phyloP scores from a whole-genome alignment of 2,888 invertebrate species.

The Diplolepis rosae region DNA sequence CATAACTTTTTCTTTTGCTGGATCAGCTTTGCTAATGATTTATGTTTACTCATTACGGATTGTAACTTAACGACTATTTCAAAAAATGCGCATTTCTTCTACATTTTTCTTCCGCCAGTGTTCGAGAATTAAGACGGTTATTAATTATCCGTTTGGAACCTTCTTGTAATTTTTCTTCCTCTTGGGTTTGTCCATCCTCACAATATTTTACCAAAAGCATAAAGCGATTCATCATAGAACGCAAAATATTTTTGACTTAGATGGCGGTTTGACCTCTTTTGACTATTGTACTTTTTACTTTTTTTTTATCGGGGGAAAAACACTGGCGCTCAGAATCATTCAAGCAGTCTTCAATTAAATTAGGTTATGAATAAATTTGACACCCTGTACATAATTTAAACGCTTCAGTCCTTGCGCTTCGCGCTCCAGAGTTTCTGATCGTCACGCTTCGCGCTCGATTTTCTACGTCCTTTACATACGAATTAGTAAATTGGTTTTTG shows the following conservation, averaged over 20 bases:
- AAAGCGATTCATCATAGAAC: slow-evolving; percentile 6
- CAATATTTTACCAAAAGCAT: slow-evolving; percentile 9
- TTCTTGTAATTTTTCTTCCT: slow-evolving; percentile 15
- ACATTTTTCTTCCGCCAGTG: neutral
- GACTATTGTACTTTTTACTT: neutral
- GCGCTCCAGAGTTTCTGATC: too few species aligned
- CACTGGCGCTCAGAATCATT: neutral
- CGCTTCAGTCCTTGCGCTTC: too few species aligned
- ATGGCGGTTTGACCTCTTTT: neutral
- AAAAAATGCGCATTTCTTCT: slow-evolving; percentile 6
- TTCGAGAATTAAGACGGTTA: slow-evolving; percentile 38
- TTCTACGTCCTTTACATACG: too few species aligned
- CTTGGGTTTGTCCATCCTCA: neutral
- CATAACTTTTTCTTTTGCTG: too few species aligned
- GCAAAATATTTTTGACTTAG: neutral
- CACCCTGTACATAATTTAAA: neutral
- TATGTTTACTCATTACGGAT: neutral
- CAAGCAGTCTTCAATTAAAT: neutral
- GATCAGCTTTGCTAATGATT: neutral
- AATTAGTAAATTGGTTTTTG: too few species aligned
- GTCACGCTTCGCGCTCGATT: too few species aligned
- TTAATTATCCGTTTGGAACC: slow-evolving; percentile 36
- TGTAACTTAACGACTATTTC: neutral
- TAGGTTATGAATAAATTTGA: neutral
- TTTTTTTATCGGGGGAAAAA: neutral